Conservation (phyloP, 2,113 vertebrate genomes). For the Eupsittula cactorum region DNA sequence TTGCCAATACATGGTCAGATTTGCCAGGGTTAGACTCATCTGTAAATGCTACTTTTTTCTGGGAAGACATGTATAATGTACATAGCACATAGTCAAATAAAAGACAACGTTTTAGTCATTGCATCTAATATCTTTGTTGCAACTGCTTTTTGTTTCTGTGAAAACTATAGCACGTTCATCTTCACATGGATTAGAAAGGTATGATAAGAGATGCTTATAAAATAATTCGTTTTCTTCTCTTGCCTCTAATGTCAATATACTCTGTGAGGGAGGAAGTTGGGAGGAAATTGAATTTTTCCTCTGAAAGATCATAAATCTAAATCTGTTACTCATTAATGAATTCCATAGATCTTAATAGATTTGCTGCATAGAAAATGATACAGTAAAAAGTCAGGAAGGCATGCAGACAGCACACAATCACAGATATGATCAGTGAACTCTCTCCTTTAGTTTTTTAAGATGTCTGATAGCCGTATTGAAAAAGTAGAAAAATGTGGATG, state of each 20-base stretch:
- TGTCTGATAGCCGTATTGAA: not conserved
- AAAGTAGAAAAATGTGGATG: not conserved
- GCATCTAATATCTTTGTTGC: not conserved
- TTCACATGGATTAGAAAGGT: not conserved
- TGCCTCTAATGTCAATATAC: conserved; percentile 14
- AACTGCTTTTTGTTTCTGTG: not conserved
- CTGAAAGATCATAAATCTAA: conserved; percentile 43
- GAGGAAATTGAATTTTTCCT: conserved; percentile 64
- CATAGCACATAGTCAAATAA: not conserved
- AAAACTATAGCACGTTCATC: not conserved
- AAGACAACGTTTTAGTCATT: not conserved
- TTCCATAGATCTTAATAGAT: not conserved
- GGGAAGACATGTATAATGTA: not conserved
- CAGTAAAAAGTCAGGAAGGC: not conserved
- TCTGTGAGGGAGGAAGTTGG: not conserved
- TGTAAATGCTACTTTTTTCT: not conserved
- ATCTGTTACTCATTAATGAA: conserved; percentile 65
- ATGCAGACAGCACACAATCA: fast-evolving
- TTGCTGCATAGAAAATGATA: not conserved
- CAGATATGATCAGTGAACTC: not conserved
- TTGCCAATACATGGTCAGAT: not conserved
- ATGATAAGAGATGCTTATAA: not conserved
- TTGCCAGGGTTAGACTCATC: not conserved
- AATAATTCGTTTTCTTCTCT: not conserved
- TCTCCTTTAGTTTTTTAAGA: not conserved